These are phyloP conservation scores for Cercopithecus mona DNA, from an alignment of 2,113 vertebrate genomes.

Conservation along the genomic window DNA sequence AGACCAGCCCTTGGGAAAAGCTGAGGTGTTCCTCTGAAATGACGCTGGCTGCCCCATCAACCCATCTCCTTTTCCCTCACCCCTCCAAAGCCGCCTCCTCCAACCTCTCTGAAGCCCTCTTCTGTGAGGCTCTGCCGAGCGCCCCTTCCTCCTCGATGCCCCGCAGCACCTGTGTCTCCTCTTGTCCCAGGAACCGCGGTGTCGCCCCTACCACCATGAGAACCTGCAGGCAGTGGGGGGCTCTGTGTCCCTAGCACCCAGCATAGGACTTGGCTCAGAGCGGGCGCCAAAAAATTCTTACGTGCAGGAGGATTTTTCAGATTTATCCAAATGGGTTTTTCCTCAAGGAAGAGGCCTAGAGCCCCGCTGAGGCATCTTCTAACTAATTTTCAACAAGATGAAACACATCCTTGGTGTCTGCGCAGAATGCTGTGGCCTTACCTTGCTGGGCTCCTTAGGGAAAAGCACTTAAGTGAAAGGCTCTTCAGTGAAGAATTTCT, in stretches of 20 bases:
- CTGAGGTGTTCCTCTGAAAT: neutral
- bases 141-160: neutral
- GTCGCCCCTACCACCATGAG: neutral
- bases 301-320: neutral
- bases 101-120: neutral
- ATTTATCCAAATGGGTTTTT: neutral
- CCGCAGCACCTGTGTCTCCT: rapidly evolving
- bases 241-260: neutral
- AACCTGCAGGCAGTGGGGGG: neutral
- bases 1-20: neutral
- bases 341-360: neutral
- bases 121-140: neutral
- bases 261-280: neutral
- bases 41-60: neutral
- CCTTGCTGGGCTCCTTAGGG: neutral
- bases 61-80: neutral
- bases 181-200: neutral
- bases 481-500: conserved; percentile 20
- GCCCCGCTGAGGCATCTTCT: neutral
- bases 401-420: neutral
- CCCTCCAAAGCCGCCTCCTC: neutral
- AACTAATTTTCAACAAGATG: neutral
- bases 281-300: no score
- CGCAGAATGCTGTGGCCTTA: rapidly evolving
- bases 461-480: neutral